Evolutionary conservation across 2,113 vertebrate species (phyloP).

Genomic region (Cololabis saira): DNA sequence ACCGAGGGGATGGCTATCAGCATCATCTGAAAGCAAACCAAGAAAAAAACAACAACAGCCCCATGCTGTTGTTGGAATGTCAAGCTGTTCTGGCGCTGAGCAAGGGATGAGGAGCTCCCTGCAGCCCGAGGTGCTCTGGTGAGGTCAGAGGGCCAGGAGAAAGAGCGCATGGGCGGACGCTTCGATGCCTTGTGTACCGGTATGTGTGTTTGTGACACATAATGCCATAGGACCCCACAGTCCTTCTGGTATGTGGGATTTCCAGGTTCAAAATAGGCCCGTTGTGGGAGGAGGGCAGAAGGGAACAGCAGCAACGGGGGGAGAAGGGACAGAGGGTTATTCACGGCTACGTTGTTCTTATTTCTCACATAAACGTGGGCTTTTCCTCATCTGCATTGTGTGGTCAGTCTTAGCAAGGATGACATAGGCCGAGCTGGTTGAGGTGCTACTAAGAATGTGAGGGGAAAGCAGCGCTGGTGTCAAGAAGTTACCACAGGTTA

Average conservation of each 20-base stretch:
- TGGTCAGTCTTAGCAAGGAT: too few relatives aligned
- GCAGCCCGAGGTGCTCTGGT: constrained; percentile 10
- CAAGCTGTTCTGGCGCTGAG: too few relatives aligned
- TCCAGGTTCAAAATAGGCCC: constrained; percentile 73
- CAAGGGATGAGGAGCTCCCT: constrained; percentile 31
- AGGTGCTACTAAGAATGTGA: too few relatives aligned
- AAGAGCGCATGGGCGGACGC: constrained; percentile 21
- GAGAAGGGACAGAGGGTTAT: background rate
- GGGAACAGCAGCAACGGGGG: constrained; percentile 32
- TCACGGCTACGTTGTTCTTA: background rate
- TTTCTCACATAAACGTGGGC: too few relatives aligned
- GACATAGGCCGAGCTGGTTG: too few relatives aligned
- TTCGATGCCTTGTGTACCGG: constrained; percentile 29
- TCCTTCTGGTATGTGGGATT: constrained; percentile 70
- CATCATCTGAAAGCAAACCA: too few relatives aligned
- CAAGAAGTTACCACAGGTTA: too few relatives aligned
- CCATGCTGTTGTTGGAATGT: constrained; percentile 21
- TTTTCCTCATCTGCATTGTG: too few relatives aligned
- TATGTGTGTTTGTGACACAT: constrained; percentile 59
- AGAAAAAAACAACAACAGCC: constrained; percentile 17
- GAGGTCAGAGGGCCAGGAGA: constrained; percentile 11
- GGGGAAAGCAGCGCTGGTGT: too few relatives aligned
- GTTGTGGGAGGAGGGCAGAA: constrained; percentile 43
- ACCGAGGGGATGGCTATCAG: too few relatives aligned
- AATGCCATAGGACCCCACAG: constrained; percentile 59